These are phyloP conservation scores for Coluber constrictor DNA, from an alignment of 2,797 vertebrate genomes.

Conservation along the genomic window DNA sequence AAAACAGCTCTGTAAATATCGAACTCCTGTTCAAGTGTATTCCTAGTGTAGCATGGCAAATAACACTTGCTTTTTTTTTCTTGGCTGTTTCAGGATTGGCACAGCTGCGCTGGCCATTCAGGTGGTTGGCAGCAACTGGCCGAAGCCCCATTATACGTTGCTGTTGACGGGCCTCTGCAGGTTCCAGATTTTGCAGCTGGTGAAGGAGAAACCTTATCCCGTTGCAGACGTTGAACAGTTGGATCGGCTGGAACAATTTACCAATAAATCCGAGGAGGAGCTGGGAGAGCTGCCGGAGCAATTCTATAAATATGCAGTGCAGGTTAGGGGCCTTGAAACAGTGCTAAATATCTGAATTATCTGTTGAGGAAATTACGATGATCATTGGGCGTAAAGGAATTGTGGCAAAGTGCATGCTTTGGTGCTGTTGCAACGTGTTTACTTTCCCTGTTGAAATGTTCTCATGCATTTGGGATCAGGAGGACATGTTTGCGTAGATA, in stretches of 20 bases:
- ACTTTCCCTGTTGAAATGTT: neutral
- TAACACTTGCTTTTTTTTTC: neutral
- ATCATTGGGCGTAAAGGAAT: neutral
- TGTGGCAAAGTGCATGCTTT: neutral
- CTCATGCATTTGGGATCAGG: neutral
- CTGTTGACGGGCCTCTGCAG: constrained; percentile 93
- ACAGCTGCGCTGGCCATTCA: constrained; percentile 91
- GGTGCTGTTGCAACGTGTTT: neutral
- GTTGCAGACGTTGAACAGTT: constrained; percentile 91
- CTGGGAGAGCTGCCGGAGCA: constrained; percentile 85
- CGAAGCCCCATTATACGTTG: constrained; percentile 93
- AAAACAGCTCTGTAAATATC: neutral
- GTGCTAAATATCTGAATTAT: neutral
- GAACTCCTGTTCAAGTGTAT: too few species aligned
- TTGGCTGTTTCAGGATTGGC: constrained; percentile 80
- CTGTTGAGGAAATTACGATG: neutral
- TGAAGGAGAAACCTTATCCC: constrained; percentile 88
- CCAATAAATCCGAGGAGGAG: constrained; percentile 73
- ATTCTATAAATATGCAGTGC: constrained; percentile 89
- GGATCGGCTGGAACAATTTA: constrained; percentile 88
- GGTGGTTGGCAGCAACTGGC: constrained; percentile 98
- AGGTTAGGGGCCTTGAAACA: constrained; percentile 70
- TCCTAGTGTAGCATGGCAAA: neutral
- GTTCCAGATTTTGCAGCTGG: constrained; percentile 82
- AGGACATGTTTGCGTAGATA: neutral